Percentiles rank a stretch among this genome's conserved stretches.
Evolutionary conservation across 2,113 vertebrate species (phyloP).

Genomic region (Austrofundulus limnaeus): DNA sequence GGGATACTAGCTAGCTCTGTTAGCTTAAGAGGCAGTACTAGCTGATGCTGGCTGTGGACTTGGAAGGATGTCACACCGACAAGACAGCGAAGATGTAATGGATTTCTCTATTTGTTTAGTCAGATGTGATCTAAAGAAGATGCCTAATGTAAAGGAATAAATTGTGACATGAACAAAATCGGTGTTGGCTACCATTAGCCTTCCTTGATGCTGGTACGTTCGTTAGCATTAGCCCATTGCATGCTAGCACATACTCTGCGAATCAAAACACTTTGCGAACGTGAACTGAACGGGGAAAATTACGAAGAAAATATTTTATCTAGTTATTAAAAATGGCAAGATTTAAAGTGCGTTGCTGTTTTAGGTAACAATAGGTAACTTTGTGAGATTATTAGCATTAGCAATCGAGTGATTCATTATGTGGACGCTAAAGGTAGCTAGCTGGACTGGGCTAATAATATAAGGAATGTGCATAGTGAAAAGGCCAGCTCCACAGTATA

Average conservation of each 20-base stretch:
- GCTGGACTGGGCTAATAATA: constrained; percentile 24
- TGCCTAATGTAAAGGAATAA: not conserved
- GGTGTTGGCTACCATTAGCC: constrained; percentile 44
- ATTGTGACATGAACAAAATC: not conserved
- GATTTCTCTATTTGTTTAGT: not conserved
- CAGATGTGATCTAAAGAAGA: not conserved
- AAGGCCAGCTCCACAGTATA: constrained; percentile 16
- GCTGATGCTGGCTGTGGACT: not conserved
- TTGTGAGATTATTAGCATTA: constrained; percentile 12
- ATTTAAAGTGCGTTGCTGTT: not conserved
- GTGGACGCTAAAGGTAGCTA: constrained; percentile 37
- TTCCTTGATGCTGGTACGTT: constrained; percentile 13
- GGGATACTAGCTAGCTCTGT: constrained; percentile 16
- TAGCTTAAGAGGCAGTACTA: constrained; percentile 16
- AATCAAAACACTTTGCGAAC: constrained; percentile 3
- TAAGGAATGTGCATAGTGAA: constrained; percentile 15
- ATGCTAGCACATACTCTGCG: constrained; percentile 13
- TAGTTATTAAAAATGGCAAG: too few species aligned
- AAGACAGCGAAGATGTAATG: not conserved
- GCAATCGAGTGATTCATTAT: constrained; percentile 22
- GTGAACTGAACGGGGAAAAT: not conserved
- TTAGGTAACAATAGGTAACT: not conserved
- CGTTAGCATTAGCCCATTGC: constrained; percentile 46
- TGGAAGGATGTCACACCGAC: constrained; percentile 4
- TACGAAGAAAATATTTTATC: too few species aligned